Conservation (phyloP, 2,888 invertebrate species). For the Augiades crinisus region DNA sequence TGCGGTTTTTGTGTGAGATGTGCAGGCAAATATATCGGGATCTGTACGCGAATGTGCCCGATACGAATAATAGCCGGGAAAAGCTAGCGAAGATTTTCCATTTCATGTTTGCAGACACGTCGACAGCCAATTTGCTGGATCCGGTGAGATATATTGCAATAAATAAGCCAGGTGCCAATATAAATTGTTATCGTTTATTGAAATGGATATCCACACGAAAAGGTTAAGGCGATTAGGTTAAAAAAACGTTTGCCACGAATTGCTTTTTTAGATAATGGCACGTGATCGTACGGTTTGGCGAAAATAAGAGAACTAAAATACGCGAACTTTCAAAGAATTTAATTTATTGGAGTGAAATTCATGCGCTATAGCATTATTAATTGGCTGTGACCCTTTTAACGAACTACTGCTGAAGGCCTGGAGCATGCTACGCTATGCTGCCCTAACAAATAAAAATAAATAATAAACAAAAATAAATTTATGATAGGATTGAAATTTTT, state of each 20-base stretch:
- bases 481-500: no score
- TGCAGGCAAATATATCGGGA: conserved; percentile 23
- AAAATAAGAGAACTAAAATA: no score
- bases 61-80: conserved; percentile 27
- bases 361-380: no score
- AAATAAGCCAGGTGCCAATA: conserved; percentile 34
- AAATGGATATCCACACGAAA: conserved; percentile 10
- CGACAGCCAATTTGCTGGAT: conserved; percentile 29
- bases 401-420: no score
- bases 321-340: no score
- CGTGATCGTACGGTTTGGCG: no score
- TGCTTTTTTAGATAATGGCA: background rate
- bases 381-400: no score
- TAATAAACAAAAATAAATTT: no score
- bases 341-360: no score
- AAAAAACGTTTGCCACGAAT: conserved; percentile 7
- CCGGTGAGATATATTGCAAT: conserved; percentile 32
- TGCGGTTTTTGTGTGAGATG: conserved; percentile 16
- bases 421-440: no score
- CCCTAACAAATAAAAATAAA: no score
- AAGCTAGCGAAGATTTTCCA: conserved; percentile 24
- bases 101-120: conserved; percentile 27
- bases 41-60: conserved; percentile 12
- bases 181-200: conserved; percentile 25
- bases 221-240: conserved; percentile 12